A percentile compares a stretch with the other conserved stretches of the same genome.
phyloP scores from a whole-genome alignment of 2,888 invertebrate species.

The Byasa hedistus region DNA sequence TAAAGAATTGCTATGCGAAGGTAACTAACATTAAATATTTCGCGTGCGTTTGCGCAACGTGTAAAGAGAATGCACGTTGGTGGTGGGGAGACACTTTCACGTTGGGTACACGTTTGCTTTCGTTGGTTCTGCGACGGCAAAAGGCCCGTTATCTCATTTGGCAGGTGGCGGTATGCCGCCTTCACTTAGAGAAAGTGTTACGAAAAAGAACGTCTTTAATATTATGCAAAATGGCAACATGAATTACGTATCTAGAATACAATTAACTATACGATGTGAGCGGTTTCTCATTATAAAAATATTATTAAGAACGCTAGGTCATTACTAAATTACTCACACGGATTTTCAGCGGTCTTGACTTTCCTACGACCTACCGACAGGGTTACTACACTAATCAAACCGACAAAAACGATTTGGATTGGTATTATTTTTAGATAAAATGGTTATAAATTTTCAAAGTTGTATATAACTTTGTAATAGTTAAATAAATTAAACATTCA shows the following conservation, averaged over 20 bases:
- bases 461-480: not conserved
- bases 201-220: slow-evolving; percentile 57
- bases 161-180: slow-evolving; percentile 68
- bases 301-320: slow-evolving; percentile 33
- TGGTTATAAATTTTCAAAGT: slow-evolving; percentile 40
- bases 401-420: slow-evolving; percentile 57
- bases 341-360: slow-evolving; percentile 59
- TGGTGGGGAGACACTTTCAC: slow-evolving; percentile 69
- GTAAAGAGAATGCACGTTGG: slow-evolving; percentile 64
- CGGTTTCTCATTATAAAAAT: not conserved
- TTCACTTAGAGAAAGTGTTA: slow-evolving; percentile 71
- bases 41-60: slow-evolving; percentile 71
- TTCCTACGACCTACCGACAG: slow-evolving; percentile 70
- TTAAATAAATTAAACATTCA: not conserved
- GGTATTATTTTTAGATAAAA: slow-evolving; percentile 28
- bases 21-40: slow-evolving; percentile 36
- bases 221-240: slow-evolving; percentile 52
- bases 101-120: slow-evolving; percentile 73
- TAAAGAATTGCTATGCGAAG: slow-evolving; percentile 16
- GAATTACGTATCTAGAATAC: slow-evolving; percentile 19
- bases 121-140: slow-evolving; percentile 55
- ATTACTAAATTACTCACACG: slow-evolving; percentile 55
- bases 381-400: slow-evolving; percentile 62
- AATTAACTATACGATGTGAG: slow-evolving; percentile 4
- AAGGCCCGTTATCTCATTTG: slow-evolving; percentile 74